These are phyloP conservation scores for Agrotis exclamationis DNA, from an alignment of 2,888 invertebrate species.

Conservation along the genomic window DNA sequence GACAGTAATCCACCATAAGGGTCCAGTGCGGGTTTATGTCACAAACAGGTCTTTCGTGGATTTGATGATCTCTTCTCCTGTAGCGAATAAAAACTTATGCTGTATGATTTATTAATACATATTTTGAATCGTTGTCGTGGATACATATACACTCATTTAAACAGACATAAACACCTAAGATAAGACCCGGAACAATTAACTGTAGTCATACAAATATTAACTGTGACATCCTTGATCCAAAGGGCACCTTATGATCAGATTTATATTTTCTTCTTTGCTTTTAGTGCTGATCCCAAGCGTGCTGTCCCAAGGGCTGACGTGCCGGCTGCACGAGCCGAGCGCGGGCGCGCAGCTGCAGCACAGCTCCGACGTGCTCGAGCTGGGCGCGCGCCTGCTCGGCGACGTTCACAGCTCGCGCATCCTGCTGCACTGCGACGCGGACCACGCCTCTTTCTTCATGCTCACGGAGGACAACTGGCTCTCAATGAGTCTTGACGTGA, in stretches of 20 bases:
- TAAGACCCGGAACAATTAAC: too few relatives aligned
- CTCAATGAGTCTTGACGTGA: conserved; percentile 73
- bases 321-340: conserved; percentile 33
- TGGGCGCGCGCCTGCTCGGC: conserved; percentile 82
- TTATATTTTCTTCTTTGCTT: neutral
- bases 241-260: too few relatives aligned
- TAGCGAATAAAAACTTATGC: neutral
- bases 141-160: too few relatives aligned
- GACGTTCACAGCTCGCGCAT: conserved; percentile 75
- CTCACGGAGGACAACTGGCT: conserved; percentile 82
- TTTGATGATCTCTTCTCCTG: neutral
- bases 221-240: too few relatives aligned
- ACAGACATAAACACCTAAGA: too few relatives aligned
- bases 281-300: conserved; percentile 72
- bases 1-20: neutral
- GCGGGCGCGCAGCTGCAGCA: conserved; percentile 4
- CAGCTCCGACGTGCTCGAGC: conserved; percentile 75
- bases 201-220: too few relatives aligned
- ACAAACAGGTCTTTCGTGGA: neutral
- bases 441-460: conserved; percentile 79
- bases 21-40: neutral
- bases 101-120: too few relatives aligned
- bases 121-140: too few relatives aligned
- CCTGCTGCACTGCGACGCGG: conserved; percentile 69
- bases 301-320: conserved; percentile 46